Conservation (phyloP, 2,888 invertebrate genomes). For the Lamproptera curius region DNA sequence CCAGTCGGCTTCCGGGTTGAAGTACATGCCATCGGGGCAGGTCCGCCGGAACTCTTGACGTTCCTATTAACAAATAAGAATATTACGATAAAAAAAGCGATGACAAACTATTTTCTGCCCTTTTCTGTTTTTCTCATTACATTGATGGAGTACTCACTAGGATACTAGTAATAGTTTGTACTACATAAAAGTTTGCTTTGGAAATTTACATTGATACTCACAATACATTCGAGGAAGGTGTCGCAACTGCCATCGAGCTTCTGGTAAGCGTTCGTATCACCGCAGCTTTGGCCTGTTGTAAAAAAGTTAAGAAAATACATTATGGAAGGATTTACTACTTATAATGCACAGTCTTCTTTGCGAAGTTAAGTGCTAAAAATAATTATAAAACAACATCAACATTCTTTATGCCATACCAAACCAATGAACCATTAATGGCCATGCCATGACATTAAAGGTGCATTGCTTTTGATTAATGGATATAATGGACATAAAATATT, state of each 20-base stretch:
- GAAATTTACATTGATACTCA: conserved; percentile 28
- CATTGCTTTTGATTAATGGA: too few species aligned
- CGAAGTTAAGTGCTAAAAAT: conserved; percentile 3
- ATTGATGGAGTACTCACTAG: too few species aligned
- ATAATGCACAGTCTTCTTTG: conserved; percentile 67
- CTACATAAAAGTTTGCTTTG: too few species aligned
- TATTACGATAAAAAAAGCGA: too few species aligned
- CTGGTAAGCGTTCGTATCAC: conserved; percentile 79
- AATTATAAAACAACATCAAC: background rate
- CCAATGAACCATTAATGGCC: too few species aligned
- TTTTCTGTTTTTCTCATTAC: too few species aligned
- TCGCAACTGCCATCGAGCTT: conserved; percentile 80
- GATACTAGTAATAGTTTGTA: background rate
- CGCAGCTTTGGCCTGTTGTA: conserved; percentile 48
- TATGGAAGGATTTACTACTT: conserved; percentile 57
- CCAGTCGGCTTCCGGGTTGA: conserved; percentile 78
- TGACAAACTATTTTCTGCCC: too few species aligned
- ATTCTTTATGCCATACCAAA: too few species aligned
- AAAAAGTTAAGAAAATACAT: background rate
- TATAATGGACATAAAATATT: too few species aligned
- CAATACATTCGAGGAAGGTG: conserved; percentile 79
- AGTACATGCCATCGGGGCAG: conserved; percentile 86
- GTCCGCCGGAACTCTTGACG: conserved; percentile 81
- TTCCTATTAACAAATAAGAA: conserved; percentile 45
- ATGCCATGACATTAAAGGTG: too few species aligned